These are phyloP conservation scores for Coenonympha glycerion DNA, from an alignment of 2,888 invertebrate genomes.

Conservation along the genomic window DNA sequence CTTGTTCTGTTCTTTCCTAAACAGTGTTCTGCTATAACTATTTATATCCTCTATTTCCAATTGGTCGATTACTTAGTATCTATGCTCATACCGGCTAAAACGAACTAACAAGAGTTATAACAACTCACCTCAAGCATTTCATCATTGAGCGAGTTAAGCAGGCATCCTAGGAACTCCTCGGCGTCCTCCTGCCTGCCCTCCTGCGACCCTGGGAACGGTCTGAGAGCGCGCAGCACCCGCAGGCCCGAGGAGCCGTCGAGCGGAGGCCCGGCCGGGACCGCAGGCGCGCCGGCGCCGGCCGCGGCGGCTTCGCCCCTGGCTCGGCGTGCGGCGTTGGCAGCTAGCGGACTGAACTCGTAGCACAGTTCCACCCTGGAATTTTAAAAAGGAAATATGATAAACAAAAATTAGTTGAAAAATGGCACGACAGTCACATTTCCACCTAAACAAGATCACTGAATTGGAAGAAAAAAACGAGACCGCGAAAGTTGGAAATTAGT, in stretches of 20 bases:
- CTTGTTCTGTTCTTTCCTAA: too few species aligned
- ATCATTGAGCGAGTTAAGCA: slow-evolving; percentile 95
- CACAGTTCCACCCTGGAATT: slow-evolving; percentile 82
- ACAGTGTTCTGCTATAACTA: too few species aligned
- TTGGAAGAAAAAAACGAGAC: too few species aligned
- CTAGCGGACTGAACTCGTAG: slow-evolving; percentile 84
- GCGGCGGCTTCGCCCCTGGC: slow-evolving; percentile 65
- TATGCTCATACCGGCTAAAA: too few species aligned
- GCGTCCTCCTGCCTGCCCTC: slow-evolving; percentile 98
- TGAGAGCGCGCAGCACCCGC: slow-evolving; percentile 85
- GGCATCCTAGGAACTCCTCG: slow-evolving; percentile 95
- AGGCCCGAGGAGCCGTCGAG: slow-evolving; percentile 94
- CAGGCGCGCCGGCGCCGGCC: slow-evolving; percentile 55
- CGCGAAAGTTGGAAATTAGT: too few species aligned
- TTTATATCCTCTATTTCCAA: too few species aligned
- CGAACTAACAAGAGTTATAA: too few species aligned
- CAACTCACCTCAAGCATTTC: slow-evolving; percentile 91
- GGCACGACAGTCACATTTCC: too few species aligned
- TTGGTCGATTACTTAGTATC: too few species aligned
- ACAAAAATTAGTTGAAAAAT: too few species aligned
- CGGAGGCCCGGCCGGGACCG: slow-evolving; percentile 82
- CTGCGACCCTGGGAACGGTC: slow-evolving; percentile 78
- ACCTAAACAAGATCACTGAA: too few species aligned
- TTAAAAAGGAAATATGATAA: too few species aligned
- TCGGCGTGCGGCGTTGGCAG: slow-evolving; percentile 57